These are phyloP conservation scores for Leptinotarsa rubiginosa DNA, from an alignment of 2,888 invertebrate genomes.

Conservation along the genomic window DNA sequence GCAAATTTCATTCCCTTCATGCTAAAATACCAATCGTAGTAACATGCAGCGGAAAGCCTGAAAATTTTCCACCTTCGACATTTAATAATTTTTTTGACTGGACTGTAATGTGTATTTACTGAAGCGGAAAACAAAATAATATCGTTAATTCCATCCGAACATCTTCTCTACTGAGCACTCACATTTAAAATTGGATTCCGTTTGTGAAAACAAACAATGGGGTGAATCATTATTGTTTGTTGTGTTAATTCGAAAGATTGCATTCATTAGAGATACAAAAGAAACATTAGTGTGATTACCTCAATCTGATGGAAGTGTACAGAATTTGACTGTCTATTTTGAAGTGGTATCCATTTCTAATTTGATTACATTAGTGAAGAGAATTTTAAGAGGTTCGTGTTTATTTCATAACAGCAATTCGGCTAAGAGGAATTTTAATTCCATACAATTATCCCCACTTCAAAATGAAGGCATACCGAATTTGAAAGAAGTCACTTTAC, in stretches of 20 bases:
- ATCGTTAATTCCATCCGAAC: conserved; percentile 7
- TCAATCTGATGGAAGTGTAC: not conserved
- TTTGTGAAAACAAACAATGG: conserved; percentile 17
- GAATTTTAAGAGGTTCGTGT: too few relatives aligned
- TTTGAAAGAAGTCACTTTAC: too few relatives aligned
- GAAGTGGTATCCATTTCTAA: conserved; percentile 4
- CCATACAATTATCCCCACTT: too few relatives aligned
- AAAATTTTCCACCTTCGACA: too few relatives aligned
- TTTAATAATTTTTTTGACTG: too few relatives aligned
- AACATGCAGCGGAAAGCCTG: too few relatives aligned
- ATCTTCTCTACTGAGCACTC: conserved; percentile 2
- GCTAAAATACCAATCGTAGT: too few relatives aligned
- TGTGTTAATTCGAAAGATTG: conserved; percentile 17
- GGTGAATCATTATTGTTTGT: conserved; percentile 20
- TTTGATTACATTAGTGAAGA: not conserved
- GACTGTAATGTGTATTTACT: conserved; percentile 9
- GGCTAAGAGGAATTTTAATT: too few relatives aligned
- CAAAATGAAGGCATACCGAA: too few relatives aligned
- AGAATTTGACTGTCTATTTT: not conserved
- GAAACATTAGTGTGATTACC: conserved; percentile 1
- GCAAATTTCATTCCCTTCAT: too few relatives aligned
- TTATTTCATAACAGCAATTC: too few relatives aligned
- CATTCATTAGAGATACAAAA: conserved; percentile 15
- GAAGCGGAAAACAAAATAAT: conserved; percentile 14
- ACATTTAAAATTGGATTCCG: conserved; percentile 16